phyloP scores from a whole-genome alignment of 2,113 vertebrate genomes.

The Erythrocercus mccallii region DNA sequence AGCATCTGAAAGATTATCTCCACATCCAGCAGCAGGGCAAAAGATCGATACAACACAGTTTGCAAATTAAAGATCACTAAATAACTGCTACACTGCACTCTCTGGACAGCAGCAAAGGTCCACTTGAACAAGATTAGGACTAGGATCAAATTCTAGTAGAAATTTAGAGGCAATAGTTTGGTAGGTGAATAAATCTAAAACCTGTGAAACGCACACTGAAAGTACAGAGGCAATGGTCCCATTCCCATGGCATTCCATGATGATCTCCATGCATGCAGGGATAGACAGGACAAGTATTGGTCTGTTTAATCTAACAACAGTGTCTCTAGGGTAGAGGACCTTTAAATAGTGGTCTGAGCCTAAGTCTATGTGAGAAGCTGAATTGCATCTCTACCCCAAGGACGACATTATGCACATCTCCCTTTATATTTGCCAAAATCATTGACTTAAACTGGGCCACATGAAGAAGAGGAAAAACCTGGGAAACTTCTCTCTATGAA shows the following conservation, averaged over 20 bases:
- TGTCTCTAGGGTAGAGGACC: neutral
- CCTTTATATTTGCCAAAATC: neutral
- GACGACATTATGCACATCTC: neutral
- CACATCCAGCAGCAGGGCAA: neutral
- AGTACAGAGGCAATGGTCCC: neutral
- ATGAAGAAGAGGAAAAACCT: neutral
- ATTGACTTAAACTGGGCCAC: neutral
- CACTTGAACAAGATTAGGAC: neutral
- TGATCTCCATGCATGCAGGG: neutral
- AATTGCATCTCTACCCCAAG: fast-evolving
- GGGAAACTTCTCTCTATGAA: neutral
- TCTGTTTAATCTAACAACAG: neutral
- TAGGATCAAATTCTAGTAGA: neutral
- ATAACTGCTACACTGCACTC: neutral
- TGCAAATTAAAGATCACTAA: neutral
- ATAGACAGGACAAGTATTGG: neutral
- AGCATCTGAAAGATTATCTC: neutral
- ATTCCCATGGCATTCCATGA: neutral
- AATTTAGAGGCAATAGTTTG: neutral
- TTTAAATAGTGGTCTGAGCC: neutral
- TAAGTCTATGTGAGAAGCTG: neutral
- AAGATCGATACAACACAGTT: neutral
- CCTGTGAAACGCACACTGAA: neutral
- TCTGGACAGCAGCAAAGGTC: neutral
- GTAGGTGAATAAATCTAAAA: neutral